These are phyloP conservation scores for Dryas iulia DNA, from an alignment of 1,140 invertebrate species.

Conservation along the genomic window DNA sequence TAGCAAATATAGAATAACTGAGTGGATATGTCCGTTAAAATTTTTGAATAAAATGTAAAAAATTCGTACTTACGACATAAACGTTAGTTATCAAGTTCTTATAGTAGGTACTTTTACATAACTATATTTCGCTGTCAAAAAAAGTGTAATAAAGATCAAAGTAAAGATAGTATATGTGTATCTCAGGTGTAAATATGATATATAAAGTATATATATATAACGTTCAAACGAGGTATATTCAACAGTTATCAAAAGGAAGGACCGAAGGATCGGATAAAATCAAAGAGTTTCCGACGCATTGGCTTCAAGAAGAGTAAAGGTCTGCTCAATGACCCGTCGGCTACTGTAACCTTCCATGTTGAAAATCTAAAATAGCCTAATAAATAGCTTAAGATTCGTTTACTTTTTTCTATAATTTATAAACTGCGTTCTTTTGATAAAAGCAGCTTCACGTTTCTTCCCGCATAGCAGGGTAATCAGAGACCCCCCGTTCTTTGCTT, in stretches of 20 bases:
- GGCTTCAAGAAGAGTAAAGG: background rate
- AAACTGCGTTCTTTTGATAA: too few species aligned
- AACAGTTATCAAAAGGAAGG: background rate
- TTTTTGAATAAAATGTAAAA: too few species aligned
- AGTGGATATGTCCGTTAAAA: too few species aligned
- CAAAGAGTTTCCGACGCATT: constrained; percentile 12
- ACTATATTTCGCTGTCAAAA: too few species aligned
- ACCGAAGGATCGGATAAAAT: constrained; percentile 9
- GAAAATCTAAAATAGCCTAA: background rate
- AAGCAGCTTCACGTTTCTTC: too few species aligned
- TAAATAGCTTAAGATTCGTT: background rate
- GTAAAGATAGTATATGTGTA: background rate
- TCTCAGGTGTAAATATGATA: background rate
- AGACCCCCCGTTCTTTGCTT: too few species aligned
- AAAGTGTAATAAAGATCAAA: background rate
- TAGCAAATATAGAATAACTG: too few species aligned
- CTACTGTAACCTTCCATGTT: constrained; percentile 7
- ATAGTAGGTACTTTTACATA: too few species aligned
- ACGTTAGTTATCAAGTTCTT: too few species aligned
- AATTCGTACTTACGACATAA: too few species aligned
- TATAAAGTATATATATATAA: background rate
- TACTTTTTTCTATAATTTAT: background rate
- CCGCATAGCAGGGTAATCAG: too few species aligned
- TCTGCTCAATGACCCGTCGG: background rate
- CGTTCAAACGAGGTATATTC: background rate